Base-by-base conservation (phyloP, 2,113 vertebrate species). In the Electrona antarctica region DNA sequence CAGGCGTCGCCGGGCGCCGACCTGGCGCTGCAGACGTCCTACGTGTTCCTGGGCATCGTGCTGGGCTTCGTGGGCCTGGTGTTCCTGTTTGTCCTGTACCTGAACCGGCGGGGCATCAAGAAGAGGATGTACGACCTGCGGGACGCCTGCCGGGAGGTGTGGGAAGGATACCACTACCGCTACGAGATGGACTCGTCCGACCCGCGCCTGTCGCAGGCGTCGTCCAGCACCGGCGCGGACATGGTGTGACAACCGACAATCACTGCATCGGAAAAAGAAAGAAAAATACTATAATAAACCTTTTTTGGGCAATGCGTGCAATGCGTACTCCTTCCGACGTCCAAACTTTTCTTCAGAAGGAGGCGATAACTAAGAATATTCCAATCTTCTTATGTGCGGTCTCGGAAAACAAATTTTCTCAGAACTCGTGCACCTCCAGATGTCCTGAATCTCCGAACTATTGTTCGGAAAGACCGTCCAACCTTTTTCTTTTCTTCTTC, bases 71-170 rank as follows among this genome's bases (percentile, higher is more conserved):
- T 95, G 0, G 92, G 93, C 3, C 81, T 95, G 15, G 79, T 94
- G 75, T 95, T 95, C 78, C 92, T 95, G 13, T 92, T 95, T 7
- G 94, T 95, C 6, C 93, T 95, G 3, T 95, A 94, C 67, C 92
- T 95, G 41, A 95, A 95, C 83, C 91, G 93, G n/a, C 91, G 86
- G 75, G 94, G 92, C 62, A 95, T 95, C 77, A 94, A 95, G 81
- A 93, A 89, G 58, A 90, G 94, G 21, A 70, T 92, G 73, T 88
- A 91, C 0, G 90, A 93, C 60, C 48, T 90, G 84, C 88, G 94
- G 0, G 93, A 95, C 1, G 87, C 94, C 62, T 94, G 93, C 86
- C 87, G 90, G 33, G 92, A 93, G 81, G 88, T 93, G 77, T 91
- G 91, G 89, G 94, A 94, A 28, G 93, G 94, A 2, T 94, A 94